Evolutionary conservation across 2,888 invertebrate genomes (phyloP), one percentile per base, ranked within the genome.

Genomic region (Petrolisthes cinctipes): DNA sequence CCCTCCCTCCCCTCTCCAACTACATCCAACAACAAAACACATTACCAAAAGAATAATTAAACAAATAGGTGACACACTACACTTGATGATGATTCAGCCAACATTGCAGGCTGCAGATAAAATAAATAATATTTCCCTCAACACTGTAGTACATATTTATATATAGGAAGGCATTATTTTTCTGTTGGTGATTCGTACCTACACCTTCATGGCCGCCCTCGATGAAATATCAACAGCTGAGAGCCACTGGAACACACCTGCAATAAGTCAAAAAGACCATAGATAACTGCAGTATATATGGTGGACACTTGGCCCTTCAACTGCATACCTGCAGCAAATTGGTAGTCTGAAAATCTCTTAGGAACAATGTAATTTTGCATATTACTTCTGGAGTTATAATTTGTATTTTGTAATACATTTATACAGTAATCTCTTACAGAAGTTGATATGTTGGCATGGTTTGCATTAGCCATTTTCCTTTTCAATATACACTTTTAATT

Each of bases 231-330:
- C 82, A 88, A 84, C 86, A 86, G 89, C 89, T 82, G 89, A 89
- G 86, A 86, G 83, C 84, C 84, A 82, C 89, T 86, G 89, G 86
- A 89, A 89, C 89, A 86, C 86, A 89, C 86, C 89, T 89, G 89
- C 84, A 89, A 89, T 82, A 89, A 89, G 89, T 89, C 89, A 89
- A 89, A 88, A 89, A 89, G 86, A 89, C 84, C 89, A 89, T 89
- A 89, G 89, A 89, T 86, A 89, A 89, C 89, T 89, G 89, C 89
- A 89, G 84, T 81, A 87, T 79, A 87, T 76, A 71, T 81, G 83
- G 83, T 51, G 87, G 83, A 84, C 83, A 83, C 54, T 66, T 51
- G 87, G 73, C 87, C 87, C 87, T 80, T 83, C 71, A 84, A 80
- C 78, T 81, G 87, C 83, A 61, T 84, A 81, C 87, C 87, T 87